Percentiles rank a stretch among this genome's conserved stretches.
phyloP scores from a whole-genome alignment of 1,140 invertebrate species.

The Eulimnadia texana region DNA sequence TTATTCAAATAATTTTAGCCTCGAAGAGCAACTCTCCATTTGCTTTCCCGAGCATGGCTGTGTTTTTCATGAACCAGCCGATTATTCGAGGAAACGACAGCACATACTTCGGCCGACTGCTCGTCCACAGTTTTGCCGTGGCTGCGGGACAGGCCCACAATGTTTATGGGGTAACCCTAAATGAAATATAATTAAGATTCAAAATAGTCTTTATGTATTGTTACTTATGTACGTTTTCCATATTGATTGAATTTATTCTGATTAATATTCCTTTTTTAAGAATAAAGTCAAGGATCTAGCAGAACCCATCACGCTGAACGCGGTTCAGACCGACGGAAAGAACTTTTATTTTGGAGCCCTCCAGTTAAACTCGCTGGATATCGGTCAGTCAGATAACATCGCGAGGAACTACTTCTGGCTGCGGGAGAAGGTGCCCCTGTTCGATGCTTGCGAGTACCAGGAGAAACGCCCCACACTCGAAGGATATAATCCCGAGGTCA shows the following conservation, averaged over 20 bases:
- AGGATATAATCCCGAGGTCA: conserved; percentile 60
- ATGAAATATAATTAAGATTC: not conserved
- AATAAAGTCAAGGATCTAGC: conserved; percentile 45
- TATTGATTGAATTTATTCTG: conserved; percentile 10
- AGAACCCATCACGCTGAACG: conserved; percentile 63
- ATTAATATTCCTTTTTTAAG: conserved; percentile 32
- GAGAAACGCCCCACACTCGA: conserved; percentile 44
- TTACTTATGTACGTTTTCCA: not conserved
- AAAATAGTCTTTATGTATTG: conserved; percentile 22
- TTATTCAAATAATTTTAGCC: conserved; percentile 6
- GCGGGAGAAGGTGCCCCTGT: conserved; percentile 47
- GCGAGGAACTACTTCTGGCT: conserved; percentile 67
- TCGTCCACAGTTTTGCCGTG: conserved; percentile 54
- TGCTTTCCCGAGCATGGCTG: conserved; percentile 24
- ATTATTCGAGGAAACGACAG: not conserved
- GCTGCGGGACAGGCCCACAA: conserved; percentile 52
- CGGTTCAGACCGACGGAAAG: conserved; percentile 56
- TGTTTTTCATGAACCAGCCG: not conserved
- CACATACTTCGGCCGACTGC: conserved; percentile 15
- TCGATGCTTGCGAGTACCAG: conserved; percentile 44
- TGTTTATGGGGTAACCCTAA: conserved; percentile 45
- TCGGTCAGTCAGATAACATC: conserved; percentile 28
- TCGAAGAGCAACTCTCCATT: conserved; percentile 13
- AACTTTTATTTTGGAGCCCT: conserved; percentile 63
- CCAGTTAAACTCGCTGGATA: conserved; percentile 68